phyloP scores from a whole-genome alignment of 2,797 vertebrate species.

The Acrossocheilus fasciatus region DNA sequence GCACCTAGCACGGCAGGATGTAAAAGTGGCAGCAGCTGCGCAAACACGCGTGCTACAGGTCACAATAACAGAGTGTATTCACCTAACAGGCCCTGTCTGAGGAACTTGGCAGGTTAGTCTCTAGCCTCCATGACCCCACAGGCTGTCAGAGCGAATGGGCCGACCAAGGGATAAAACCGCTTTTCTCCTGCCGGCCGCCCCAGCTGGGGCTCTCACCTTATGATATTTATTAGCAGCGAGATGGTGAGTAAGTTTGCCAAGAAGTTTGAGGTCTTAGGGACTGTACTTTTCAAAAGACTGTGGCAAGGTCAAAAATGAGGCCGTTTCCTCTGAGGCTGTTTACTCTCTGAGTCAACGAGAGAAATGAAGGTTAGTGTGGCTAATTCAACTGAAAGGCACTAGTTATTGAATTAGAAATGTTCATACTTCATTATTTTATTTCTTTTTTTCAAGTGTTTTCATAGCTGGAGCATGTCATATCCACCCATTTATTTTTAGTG shows the following conservation, averaged over 20 bases:
- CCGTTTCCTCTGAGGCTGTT: constrained; percentile 50
- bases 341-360: constrained; percentile 40
- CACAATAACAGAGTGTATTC: constrained; percentile 58
- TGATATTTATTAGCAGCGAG: constrained; percentile 47
- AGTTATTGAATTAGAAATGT: constrained; percentile 24
- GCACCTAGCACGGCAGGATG: constrained; percentile 35
- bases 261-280: constrained; percentile 49
- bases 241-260: constrained; percentile 49
- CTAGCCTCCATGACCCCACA: constrained; percentile 25
- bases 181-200: constrained; percentile 53
- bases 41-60: constrained; percentile 57
- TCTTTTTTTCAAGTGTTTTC: constrained; percentile 7
- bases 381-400: constrained; percentile 42
- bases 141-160: constrained; percentile 35
- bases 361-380: constrained; percentile 39
- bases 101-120: constrained; percentile 47
- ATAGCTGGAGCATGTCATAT: constrained; percentile 5
- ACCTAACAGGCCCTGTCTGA: constrained; percentile 35
- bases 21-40: constrained; percentile 56
- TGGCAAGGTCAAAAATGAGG: constrained; percentile 46
- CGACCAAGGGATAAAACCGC: constrained; percentile 52
- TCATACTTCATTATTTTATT: constrained; percentile 17
- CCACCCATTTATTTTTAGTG: not conserved
- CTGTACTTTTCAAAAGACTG: constrained; percentile 48
- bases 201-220: constrained; percentile 49